Percentiles rank a stretch among this genome's conserved stretches.
Conservation (phyloP, 2,797 vertebrate species). For the Halcyon badia region DNA sequence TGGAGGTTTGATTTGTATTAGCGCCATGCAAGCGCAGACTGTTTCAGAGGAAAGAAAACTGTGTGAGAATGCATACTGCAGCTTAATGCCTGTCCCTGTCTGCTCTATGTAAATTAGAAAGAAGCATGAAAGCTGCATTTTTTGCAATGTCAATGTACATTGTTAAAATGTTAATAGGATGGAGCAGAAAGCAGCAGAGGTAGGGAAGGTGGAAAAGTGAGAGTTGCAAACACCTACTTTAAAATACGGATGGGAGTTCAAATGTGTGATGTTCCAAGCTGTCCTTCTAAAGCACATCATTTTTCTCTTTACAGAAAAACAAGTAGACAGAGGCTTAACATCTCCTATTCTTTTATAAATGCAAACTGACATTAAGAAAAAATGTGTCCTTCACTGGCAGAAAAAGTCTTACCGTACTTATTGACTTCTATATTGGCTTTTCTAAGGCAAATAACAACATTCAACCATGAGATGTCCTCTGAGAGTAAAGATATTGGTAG, state of each 20-base stretch:
- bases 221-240: not conserved
- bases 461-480: not conserved
- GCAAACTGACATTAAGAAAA: slow-evolving; percentile 2
- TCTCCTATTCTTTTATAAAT: slow-evolving; percentile 9
- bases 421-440: not conserved
- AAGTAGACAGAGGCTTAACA: not conserved
- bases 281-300: not conserved
- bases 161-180: slow-evolving; percentile 43
- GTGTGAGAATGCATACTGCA: not conserved
- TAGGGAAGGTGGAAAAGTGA: not conserved
- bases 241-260: not conserved
- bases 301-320: not conserved
- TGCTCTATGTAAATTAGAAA: not conserved
- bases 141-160: not conserved
- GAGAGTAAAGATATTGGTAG: not conserved
- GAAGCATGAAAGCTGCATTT: not conserved
- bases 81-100: not conserved
- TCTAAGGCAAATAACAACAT: not conserved
- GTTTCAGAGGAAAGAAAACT: not conserved
- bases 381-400: not conserved
- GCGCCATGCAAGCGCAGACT: not conserved
- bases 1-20: not conserved
- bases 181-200: not conserved
- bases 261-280: not conserved
- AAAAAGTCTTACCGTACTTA: not conserved